phyloP scores from a whole-genome alignment of 2,797 vertebrate species.

The Mormyrus hasselquistii region DNA sequence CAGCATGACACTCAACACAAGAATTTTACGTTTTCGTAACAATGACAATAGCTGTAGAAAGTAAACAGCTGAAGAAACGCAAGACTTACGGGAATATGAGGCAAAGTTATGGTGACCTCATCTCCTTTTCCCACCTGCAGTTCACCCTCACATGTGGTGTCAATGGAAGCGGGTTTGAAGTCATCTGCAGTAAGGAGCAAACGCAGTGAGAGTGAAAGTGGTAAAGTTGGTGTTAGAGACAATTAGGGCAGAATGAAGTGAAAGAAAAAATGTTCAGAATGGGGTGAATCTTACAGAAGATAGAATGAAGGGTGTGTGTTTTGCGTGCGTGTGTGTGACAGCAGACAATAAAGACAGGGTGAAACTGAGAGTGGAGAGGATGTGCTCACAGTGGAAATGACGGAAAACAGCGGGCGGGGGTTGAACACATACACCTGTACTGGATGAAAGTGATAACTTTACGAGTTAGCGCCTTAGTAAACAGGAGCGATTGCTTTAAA shows the following conservation, averaged over 20 bases:
- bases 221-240: background rate
- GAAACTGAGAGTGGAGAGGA: background rate
- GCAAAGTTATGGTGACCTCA: slow-evolving; percentile 94
- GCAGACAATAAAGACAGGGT: background rate
- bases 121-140: slow-evolving; percentile 98
- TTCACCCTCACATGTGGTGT: slow-evolving; percentile 92
- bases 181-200: slow-evolving; percentile 69
- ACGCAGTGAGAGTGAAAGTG: background rate
- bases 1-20: background rate
- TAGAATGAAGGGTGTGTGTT: background rate
- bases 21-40: background rate
- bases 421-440: background rate
- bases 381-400: background rate
- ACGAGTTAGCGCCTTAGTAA: background rate
- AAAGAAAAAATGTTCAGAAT: background rate
- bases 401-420: background rate
- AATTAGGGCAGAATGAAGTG: too few species aligned
- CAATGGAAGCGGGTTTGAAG: slow-evolving; percentile 96
- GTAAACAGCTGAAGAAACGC: background rate
- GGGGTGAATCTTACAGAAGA: background rate
- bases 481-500: background rate
- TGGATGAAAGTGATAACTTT: background rate
- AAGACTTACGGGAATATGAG: slow-evolving; percentile 84
- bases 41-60: background rate
- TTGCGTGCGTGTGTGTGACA: background rate